phyloP scores from a whole-genome alignment of 2,888 invertebrate genomes.

The Pammene aurita region DNA sequence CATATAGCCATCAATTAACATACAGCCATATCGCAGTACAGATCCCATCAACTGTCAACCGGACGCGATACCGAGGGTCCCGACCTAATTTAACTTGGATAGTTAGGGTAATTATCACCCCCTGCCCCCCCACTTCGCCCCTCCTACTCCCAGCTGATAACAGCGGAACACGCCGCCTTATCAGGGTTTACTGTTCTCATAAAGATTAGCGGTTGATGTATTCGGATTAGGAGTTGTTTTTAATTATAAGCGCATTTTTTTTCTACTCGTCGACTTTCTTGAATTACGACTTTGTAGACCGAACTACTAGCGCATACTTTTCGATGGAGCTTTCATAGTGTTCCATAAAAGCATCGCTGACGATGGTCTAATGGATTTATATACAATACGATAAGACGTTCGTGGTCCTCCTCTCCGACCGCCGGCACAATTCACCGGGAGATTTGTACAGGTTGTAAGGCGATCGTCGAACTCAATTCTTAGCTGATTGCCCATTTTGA shows the following conservation, averaged over 20 bases:
- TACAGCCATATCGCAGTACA: conserved; percentile 2
- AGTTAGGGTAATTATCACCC: conserved; percentile 59
- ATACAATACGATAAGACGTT: too few relatives aligned
- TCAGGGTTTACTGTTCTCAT: conserved; percentile 44
- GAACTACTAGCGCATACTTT: too few relatives aligned
- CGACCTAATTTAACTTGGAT: conserved; percentile 62
- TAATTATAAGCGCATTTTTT: neutral
- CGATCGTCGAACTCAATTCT: too few relatives aligned
- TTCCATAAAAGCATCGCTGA: too few relatives aligned
- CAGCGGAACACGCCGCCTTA: conserved; percentile 53
- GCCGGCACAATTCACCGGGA: too few relatives aligned
- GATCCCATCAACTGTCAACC: conserved; percentile 24
- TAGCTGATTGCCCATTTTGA: too few relatives aligned
- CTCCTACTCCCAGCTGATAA: conserved; percentile 50
- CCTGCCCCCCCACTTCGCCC: conserved; percentile 38
- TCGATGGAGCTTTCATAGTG: too few relatives aligned
- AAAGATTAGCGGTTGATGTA: conserved; percentile 42
- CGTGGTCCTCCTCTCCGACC: too few relatives aligned
- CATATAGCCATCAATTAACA: conserved; percentile 10
- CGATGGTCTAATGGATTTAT: too few relatives aligned
- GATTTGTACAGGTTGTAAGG: too few relatives aligned
- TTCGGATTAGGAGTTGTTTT: conserved; percentile 27
- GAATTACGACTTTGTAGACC: too few relatives aligned
- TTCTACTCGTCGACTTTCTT: too few relatives aligned
- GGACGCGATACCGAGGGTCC: conserved; percentile 42